Conservation (phyloP, 2,888 invertebrate genomes). For the Hypsopygia costalis region DNA sequence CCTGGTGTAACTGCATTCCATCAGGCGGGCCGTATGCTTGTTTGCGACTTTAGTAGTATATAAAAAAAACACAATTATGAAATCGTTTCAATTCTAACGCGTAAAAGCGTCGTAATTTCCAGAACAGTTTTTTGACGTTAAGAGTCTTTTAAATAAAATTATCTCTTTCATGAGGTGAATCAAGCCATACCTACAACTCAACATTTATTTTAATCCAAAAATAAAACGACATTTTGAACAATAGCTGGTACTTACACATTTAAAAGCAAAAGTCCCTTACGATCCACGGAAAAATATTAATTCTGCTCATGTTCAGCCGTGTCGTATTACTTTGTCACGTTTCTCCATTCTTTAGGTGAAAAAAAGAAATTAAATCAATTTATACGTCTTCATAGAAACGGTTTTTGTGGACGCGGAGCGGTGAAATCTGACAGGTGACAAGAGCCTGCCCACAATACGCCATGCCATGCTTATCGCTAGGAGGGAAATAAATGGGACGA, state of each 20-base stretch:
- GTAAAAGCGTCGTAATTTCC: too few species aligned
- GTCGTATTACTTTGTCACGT: slow-evolving; percentile 21
- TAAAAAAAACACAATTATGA: too few species aligned
- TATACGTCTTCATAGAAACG: slow-evolving; percentile 20
- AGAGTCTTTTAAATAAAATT: too few species aligned
- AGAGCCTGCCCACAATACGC: slow-evolving; percentile 47
- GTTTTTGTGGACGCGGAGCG: slow-evolving; percentile 30
- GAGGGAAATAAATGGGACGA: slow-evolving; percentile 65
- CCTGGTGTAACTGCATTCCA: too few species aligned
- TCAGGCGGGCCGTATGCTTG: too few species aligned
- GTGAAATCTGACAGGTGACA: slow-evolving; percentile 66
- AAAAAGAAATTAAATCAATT: slow-evolving; percentile 45
- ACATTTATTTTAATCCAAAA: too few species aligned
- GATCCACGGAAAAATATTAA: slow-evolving; percentile 12
- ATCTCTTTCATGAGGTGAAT: too few species aligned
- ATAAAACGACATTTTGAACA: not conserved
- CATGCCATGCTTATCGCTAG: slow-evolving; percentile 57
- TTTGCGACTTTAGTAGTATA: too few species aligned
- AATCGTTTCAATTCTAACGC: too few species aligned
- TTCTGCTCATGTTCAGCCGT: slow-evolving; percentile 26
- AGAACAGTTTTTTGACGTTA: too few species aligned
- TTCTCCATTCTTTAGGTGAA: slow-evolving; percentile 18
- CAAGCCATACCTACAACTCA: too few species aligned
- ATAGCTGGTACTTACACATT: not conserved
- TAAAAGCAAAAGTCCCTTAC: not conserved